These are phyloP conservation scores for Battus philenor DNA, from an alignment of 1,140 invertebrate species.

Conservation along the genomic window DNA sequence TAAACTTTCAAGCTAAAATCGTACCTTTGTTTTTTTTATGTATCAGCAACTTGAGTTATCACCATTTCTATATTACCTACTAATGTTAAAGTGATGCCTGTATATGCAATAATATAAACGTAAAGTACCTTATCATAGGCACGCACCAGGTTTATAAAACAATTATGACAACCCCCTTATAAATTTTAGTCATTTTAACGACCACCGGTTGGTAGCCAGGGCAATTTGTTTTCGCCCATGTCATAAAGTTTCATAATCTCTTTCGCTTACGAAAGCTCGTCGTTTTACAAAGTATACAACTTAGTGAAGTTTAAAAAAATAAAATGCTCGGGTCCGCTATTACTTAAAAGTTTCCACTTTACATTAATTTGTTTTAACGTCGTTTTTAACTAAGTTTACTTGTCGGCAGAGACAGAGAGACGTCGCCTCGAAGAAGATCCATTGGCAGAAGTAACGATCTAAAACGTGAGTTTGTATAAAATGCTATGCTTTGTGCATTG, in stretches of 20 bases:
- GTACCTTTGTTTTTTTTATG: not conserved
- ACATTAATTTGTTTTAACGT: too few species aligned
- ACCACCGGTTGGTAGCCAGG: slow-evolving; percentile 8
- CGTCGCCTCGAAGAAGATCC: slow-evolving; percentile 73
- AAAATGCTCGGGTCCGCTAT: not conserved
- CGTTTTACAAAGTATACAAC: slow-evolving; percentile 13
- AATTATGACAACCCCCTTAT: slow-evolving; percentile 14
- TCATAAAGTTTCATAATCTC: slow-evolving; percentile 14
- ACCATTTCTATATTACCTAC: not conserved
- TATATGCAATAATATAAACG: not conserved
- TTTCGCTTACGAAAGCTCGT: slow-evolving; percentile 10
- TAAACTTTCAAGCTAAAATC: too few species aligned
- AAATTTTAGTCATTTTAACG: too few species aligned
- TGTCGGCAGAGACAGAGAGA: slow-evolving; percentile 69
- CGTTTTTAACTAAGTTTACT: slow-evolving; percentile 60
- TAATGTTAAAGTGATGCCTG: not conserved
- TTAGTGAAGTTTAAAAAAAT: slow-evolving; percentile 13
- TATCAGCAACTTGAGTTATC: not conserved
- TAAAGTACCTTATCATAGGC: slow-evolving; percentile 7
- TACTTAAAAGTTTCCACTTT: too few species aligned
- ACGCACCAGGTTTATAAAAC: slow-evolving; percentile 9
- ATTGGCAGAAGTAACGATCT: slow-evolving; percentile 65
- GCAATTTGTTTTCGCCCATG: slow-evolving; percentile 16
- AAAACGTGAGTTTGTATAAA: slow-evolving; percentile 64
- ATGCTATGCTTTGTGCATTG: too few species aligned